Conservation (phyloP, 2,888 invertebrate species). For the Leptodirus hochenwartii region DNA sequence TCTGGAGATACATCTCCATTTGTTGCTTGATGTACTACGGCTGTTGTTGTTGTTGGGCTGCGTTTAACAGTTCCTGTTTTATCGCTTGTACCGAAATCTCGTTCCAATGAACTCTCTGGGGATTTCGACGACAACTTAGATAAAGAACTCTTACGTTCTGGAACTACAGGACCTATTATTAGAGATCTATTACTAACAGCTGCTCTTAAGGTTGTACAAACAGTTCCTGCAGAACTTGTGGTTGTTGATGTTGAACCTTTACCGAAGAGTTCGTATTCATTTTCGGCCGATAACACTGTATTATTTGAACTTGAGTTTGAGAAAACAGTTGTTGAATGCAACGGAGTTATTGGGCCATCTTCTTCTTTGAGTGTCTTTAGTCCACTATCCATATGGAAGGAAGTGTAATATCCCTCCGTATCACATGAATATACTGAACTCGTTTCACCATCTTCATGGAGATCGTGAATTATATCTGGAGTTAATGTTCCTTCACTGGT, state of each 20-base stretch:
- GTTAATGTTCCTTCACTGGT: constrained; percentile 74
- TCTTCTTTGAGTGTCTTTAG: constrained; percentile 68
- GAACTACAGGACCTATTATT: constrained; percentile 54
- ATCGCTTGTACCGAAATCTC: constrained; percentile 21
- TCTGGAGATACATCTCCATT: constrained; percentile 57
- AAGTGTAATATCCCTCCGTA: constrained; percentile 94
- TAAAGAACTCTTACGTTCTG: constrained; percentile 65
- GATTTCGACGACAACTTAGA: constrained; percentile 30
- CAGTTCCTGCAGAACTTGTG: constrained; percentile 78
- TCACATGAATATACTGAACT: constrained; percentile 90
- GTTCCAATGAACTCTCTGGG: constrained; percentile 30
- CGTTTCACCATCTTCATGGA: constrained; percentile 70
- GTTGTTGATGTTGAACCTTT: constrained; percentile 82
- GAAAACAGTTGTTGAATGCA: constrained; percentile 51
- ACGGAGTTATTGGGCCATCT: constrained; percentile 51
- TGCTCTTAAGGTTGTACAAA: constrained; percentile 65
- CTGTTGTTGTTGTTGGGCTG: constrained; percentile 36
- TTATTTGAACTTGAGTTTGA: constrained; percentile 53
- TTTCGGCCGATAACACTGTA: constrained; percentile 56
- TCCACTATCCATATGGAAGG: constrained; percentile 93
- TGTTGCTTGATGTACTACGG: constrained; percentile 35
- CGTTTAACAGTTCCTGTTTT: constrained; percentile 28
- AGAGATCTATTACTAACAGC: constrained; percentile 43
- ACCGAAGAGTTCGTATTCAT: constrained; percentile 82
- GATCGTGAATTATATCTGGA: constrained; percentile 63